Percentiles rank a stretch among this genome's conserved stretches.
Evolutionary conservation across 2,888 invertebrate species (phyloP).

Genomic region (Pteria penguin): DNA sequence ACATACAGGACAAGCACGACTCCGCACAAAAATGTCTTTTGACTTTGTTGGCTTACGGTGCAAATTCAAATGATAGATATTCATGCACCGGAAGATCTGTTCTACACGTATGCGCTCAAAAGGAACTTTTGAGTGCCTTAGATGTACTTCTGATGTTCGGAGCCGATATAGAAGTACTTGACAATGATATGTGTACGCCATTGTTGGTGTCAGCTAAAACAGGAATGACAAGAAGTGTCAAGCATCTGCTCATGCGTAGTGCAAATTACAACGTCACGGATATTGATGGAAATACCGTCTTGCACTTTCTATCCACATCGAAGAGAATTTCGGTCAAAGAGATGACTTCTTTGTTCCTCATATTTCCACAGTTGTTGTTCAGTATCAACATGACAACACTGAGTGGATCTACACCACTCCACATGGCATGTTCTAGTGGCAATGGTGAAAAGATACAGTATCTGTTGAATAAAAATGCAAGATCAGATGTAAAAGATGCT

Average conservation of each 20-base stretch:
- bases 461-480: constrained; percentile 11
- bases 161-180: constrained; percentile 10
- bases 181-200: constrained; percentile 6
- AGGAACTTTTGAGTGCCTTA: constrained; percentile 5
- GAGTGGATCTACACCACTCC: constrained; percentile 10
- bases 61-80: not conserved
- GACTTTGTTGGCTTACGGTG: not conserved
- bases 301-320: not conserved
- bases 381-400: not conserved
- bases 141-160: not conserved
- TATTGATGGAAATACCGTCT: not conserved
- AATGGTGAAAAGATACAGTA: constrained; percentile 15
- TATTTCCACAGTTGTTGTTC: not conserved
- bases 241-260: constrained; percentile 1
- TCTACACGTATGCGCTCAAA: constrained; percentile 22
- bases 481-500: not conserved
- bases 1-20: not conserved
- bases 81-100: not conserved
- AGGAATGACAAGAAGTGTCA: constrained; percentile 1
- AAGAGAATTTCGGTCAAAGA: not conserved
- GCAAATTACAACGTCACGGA: not conserved
- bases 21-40: not conserved
- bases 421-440: not conserved
- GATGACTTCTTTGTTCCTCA: not conserved
- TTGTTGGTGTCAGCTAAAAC: constrained; percentile 1